Base-by-base conservation (phyloP, 2,888 invertebrate species). In the Linnaemya vulpina region DNA sequence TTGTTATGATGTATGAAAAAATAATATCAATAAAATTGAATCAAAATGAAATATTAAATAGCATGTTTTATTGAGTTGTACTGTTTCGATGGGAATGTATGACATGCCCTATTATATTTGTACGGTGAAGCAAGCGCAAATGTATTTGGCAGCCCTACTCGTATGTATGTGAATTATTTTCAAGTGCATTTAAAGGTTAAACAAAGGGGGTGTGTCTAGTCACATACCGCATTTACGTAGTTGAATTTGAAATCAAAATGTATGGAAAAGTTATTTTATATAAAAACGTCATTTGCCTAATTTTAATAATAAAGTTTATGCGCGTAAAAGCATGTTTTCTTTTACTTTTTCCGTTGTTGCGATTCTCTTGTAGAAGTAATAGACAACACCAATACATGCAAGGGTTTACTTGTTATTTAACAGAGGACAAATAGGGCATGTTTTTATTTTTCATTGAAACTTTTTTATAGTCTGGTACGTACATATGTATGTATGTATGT, bases 381-480 rank as follows among this genome's bases (percentile, higher is more conserved):
- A 65, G 9, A 67, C 55, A 58, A 65, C 43, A 62, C 55, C 11
- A 11, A 55, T 53, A 40, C 40, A 63, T 3, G 25, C 17, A 55
- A 65, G 10, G 46, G 5, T 15, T 65, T 22, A 35, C n/a, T 22
- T 63, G 11, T 58, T 35, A 38, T 49, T 70, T 80, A 73, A 84
- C 79, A 84, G 84, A 84, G 84, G 84, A 43, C 79, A 84, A 71
- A 80, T 71, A 84, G 84, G 79, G 75, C 84, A 76, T 67, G 71
- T 60, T 43, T 11, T 38, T 62, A 40, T 8, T 73, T 68, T 70
- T 43, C 49, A 35, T 70, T 70, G 1, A 38, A 17, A 20, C 15
- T 55, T 8, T 51, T 30, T 30, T 8, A 7, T 49, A 40, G 11
- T n/a, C 40, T 22, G 15, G 15, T 3, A 11, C 22, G n/a, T 20